Conservation (phyloP, 92 coral and sea anemone genomes). For the Heteractis magnifica region DNA sequence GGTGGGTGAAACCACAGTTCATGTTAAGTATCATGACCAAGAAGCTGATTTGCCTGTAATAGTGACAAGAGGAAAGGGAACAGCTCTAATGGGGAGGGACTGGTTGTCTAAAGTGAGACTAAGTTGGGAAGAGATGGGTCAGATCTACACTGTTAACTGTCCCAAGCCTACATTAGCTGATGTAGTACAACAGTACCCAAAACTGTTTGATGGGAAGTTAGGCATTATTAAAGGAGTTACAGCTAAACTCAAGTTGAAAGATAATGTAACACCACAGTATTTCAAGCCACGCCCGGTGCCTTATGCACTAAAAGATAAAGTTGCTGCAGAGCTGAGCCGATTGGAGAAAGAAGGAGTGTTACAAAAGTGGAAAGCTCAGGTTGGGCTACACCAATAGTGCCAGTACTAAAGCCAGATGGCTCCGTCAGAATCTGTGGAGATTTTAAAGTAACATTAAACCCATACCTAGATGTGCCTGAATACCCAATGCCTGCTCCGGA, state of each 20-base stretch:
- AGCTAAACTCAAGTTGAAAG: slow-evolving; percentile 42
- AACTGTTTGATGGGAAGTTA: slow-evolving; percentile 47
- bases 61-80: slow-evolving; percentile 37
- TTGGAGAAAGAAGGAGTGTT: slow-evolving; percentile 40
- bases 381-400: slow-evolving; percentile 6
- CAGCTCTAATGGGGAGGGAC: slow-evolving; percentile 35
- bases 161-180: slow-evolving; percentile 21
- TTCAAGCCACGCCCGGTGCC: slow-evolving; percentile 48
- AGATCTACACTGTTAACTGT: slow-evolving; percentile 3
- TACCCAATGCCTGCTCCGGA: slow-evolving; percentile 28
- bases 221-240: slow-evolving; percentile 45
- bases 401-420: slow-evolving; percentile 17
- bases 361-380: slow-evolving; percentile 30
- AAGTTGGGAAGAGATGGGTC: slow-evolving; percentile 40
- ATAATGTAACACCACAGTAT: slow-evolving; percentile 47
- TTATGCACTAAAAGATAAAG: slow-evolving; percentile 43
- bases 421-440: slow-evolving; percentile 6
- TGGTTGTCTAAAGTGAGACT: slow-evolving; percentile 43
- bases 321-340: slow-evolving; percentile 34
- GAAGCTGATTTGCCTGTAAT: slow-evolving; percentile 26
- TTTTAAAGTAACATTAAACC: slow-evolving; percentile 33
- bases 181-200: slow-evolving; percentile 23
- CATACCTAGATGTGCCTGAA: slow-evolving; percentile 37
- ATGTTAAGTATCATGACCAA: slow-evolving; percentile 26
- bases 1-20: slow-evolving; percentile 37